phyloP scores from a whole-genome alignment of 1,140 invertebrate genomes.

The Ceratoteleas bidentatus region DNA sequence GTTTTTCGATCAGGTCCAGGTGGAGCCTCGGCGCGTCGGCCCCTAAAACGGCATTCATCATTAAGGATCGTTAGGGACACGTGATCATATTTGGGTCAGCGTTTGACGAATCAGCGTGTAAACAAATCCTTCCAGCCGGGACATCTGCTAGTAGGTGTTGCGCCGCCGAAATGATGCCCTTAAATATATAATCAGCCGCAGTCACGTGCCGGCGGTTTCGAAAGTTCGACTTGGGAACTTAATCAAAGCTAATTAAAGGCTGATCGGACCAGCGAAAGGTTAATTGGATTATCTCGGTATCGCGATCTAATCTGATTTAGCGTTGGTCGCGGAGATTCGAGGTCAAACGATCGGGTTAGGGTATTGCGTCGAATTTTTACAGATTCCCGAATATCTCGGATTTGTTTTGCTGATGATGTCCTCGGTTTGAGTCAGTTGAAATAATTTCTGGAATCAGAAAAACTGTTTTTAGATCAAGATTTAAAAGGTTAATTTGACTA shows the following conservation, averaged over 20 bases:
- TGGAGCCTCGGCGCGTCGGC: conserved; percentile 10
- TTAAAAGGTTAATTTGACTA: too few relatives aligned
- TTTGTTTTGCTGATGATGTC: too few relatives aligned
- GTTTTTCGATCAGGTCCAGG: too few relatives aligned
- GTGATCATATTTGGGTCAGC: conserved; percentile 51
- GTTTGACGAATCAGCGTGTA: conserved; percentile 56
- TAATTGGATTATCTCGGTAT: conserved; percentile 38
- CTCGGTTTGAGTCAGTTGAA: too few relatives aligned
- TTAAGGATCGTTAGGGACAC: conserved; percentile 25
- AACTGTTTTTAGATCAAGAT: too few relatives aligned
- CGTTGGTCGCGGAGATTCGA: neutral
- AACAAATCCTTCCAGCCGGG: conserved; percentile 37
- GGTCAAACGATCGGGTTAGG: neutral
- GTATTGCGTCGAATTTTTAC: neutral
- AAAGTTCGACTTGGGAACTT: conserved; percentile 41
- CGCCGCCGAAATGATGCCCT: conserved; percentile 29
- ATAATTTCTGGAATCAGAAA: too few relatives aligned
- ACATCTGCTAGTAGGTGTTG: conserved; percentile 52
- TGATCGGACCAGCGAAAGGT: conserved; percentile 23
- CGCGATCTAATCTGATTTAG: conserved; percentile 43
- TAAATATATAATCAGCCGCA: conserved; percentile 51
- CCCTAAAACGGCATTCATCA: conserved; percentile 37
- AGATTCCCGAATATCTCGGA: too few relatives aligned
- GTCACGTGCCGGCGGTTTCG: conserved; percentile 29
- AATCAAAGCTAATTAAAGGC: conserved; percentile 49